Evolutionary conservation across 2,888 invertebrate species (phyloP), one percentile per base, ranked within the genome.

Genomic region (Bugulina stolonifera): DNA sequence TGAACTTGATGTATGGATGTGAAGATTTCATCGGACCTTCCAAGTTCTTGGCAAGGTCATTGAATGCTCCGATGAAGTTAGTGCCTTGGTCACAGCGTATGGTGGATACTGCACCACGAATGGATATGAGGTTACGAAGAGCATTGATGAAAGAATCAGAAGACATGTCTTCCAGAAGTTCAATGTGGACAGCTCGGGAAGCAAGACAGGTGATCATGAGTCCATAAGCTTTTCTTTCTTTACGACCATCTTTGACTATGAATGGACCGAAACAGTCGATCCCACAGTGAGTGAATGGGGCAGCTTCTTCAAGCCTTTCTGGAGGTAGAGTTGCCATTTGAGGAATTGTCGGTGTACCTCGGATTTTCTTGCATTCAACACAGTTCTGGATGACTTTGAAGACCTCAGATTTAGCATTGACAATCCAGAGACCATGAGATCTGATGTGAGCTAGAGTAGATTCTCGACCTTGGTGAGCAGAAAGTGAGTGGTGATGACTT

Each of bases 131-230:
- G 43, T 69, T 27, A 52, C 73, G 35, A 27, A 73, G 54, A 1
- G 71, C 72, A 71, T 73, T 73, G 29, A 73, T 73, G 54, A 71
- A 70, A 18, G 69, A 27, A 64, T 73, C 71, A 29, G 74, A 71
- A 14, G 69, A 54, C 69, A 73, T 52, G 27, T 64, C 70, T 22
- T 73, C 54, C 10, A 73, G 25, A 23, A 73, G 14, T 55, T 73
- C 73, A 35, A 73, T 69, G 43, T 73, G 73, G 2, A 73, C 58
- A 10, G 72, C 73, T 70, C 73, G 27, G 1, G 52, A 55, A 14
- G 35, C n/a, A 23, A 57, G 57, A n/a, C 57, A 57, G 23, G 10
- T 57, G 10, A 57, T 57, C 57, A 57, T 57, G 25, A 57, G 64
- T 14, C 64, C 32, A 32, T 64, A 64, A 32, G 64, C 27, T n/a